Base-by-base conservation (phyloP, 2,797 vertebrate genomes). In the Megaceryle alcyon region DNA sequence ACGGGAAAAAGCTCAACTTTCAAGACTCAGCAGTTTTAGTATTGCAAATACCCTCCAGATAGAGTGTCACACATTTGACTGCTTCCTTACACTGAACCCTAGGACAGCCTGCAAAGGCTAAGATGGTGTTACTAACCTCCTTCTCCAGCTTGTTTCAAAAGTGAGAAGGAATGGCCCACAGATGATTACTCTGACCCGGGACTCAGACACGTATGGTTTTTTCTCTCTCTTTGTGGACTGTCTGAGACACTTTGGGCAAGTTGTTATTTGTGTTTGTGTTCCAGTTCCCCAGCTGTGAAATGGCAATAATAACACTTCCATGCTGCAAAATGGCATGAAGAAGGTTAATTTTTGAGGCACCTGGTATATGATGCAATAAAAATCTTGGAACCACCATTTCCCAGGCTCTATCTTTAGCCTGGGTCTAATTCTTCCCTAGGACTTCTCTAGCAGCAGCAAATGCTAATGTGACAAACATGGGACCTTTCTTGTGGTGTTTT, bases 11-110 rank as follows among this genome's bases (percentile, higher is more conserved):
- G 53, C 29, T 92, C 86, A 71, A 9, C 65, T 96, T 96, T 93
- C 86, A 95, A 89, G 82, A 95, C 78, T 96, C 93, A 93, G 95
- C 93, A 96, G 41, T 90, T 96, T 96, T 91, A 77, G 79, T 92
- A 77, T 73, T 39, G 78, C 80, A 94, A 86, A 94, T 82, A 91
- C 66, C 59, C 90, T 95, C 75, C 86, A 92, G 70, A 95, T 13
- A 93, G 80, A 81, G 51, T 88, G 80, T 9, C 80, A 86, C 64
- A 76, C 22, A 35, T 94, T 88, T 88, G 25, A 59, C 66, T 60
- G 48, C 63, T 91, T 91, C 59, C 41, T 88, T 64, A 64, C 19
- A n/a, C 49, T 83, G 44, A 68, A 31, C 33, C 44, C 23, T 68
- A 90, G 54, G 10, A 57, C 59, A 86, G 63, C 37, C 43, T 71